Percentiles rank a stretch among this genome's conserved stretches.
Conservation (phyloP, 1,140 invertebrate species). For the Tribolium madens region DNA sequence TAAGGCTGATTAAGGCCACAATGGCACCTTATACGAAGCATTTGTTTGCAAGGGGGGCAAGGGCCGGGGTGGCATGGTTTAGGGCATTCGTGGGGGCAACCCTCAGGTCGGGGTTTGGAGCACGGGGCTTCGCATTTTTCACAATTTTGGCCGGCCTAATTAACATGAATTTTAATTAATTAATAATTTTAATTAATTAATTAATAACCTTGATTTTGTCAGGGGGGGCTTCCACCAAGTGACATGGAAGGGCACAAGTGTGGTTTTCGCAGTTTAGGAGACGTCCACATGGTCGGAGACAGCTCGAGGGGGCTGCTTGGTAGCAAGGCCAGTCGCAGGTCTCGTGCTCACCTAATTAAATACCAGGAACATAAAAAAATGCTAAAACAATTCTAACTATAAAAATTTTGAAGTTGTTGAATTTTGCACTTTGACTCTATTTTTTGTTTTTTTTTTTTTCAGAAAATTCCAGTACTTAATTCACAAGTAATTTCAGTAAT, state of each 20-base stretch:
- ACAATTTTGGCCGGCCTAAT: conserved; percentile 71
- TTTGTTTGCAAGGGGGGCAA: conserved; percentile 78
- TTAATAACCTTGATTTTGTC: conserved; percentile 66
- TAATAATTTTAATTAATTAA: too few species aligned
- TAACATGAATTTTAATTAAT: background rate
- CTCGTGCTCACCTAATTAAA: conserved; percentile 88
- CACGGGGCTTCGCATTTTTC: conserved; percentile 81
- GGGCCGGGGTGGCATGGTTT: conserved; percentile 80
- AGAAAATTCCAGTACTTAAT: too few species aligned
- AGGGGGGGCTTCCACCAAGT: conserved; percentile 69
- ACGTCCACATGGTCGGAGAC: conserved; percentile 79
- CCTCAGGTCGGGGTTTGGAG: conserved; percentile 74
- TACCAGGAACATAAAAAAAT: too few species aligned
- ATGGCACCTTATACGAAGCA: conserved; percentile 82
- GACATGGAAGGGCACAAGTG: conserved; percentile 79
- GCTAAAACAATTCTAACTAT: too few species aligned
- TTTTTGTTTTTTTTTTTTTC: too few species aligned
- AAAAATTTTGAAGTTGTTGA: too few species aligned
- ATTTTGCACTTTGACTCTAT: too few species aligned
- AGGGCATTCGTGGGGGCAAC: conserved; percentile 84
- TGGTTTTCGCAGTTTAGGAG: conserved; percentile 84
- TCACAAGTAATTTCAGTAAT: too few species aligned
- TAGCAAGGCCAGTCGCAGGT: conserved; percentile 81
- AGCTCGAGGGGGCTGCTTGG: conserved; percentile 77
- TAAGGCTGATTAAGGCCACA: conserved; percentile 82